phyloP scores from a whole-genome alignment of 2,113 vertebrate genomes.

The Chaetodon auriga region DNA sequence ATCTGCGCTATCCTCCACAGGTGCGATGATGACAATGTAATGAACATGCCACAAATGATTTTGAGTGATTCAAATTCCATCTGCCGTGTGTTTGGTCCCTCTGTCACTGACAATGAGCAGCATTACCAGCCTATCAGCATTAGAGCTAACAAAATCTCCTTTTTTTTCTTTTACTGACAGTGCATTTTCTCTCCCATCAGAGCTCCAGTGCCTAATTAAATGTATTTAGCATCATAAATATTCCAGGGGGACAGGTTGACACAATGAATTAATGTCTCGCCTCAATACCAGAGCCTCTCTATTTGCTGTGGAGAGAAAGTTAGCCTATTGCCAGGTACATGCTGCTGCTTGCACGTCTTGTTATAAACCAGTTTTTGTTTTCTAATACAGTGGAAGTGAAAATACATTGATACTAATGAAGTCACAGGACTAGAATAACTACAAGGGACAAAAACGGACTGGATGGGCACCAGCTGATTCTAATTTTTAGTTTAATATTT shows the following conservation, averaged over 20 bases:
- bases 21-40: slow-evolving; percentile 69
- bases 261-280: slow-evolving; percentile 85
- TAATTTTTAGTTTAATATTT: not conserved
- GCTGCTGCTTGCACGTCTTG: slow-evolving; percentile 74
- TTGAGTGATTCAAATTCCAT: slow-evolving; percentile 61
- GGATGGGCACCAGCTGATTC: not conserved
- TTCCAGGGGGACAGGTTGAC: slow-evolving; percentile 86
- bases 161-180: slow-evolving; percentile 78
- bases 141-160: slow-evolving; percentile 74
- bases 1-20: slow-evolving; percentile 55
- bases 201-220: slow-evolving; percentile 84
- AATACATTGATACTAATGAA: slow-evolving; percentile 69
- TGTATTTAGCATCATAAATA: slow-evolving; percentile 89
- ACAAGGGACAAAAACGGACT: not conserved
- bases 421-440: slow-evolving; percentile 31
- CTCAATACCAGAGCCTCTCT: slow-evolving; percentile 83
- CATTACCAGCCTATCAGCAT: slow-evolving; percentile 71
- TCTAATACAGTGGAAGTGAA: slow-evolving; percentile 64
- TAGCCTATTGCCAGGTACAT: slow-evolving; percentile 79
- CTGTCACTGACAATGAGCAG: slow-evolving; percentile 68
- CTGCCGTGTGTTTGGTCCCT: slow-evolving; percentile 44
- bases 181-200: slow-evolving; percentile 83
- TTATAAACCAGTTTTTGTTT: slow-evolving; percentile 82
- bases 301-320: slow-evolving; percentile 76
- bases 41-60: slow-evolving; percentile 70